phyloP scores from a whole-genome alignment of 2,888 invertebrate species.

The Yponomeuta malinellus region DNA sequence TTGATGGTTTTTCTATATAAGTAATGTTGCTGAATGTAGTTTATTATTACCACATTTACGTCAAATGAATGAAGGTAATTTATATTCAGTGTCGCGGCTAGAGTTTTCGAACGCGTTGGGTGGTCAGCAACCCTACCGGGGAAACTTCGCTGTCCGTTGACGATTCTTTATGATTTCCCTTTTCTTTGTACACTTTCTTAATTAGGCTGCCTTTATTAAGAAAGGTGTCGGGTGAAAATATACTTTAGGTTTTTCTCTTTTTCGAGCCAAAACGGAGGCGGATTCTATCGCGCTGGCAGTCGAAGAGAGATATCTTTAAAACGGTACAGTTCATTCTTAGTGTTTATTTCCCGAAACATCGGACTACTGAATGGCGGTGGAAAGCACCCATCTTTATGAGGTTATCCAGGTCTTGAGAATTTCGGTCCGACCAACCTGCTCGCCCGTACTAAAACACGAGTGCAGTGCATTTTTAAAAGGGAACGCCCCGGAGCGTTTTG shows the following conservation, averaged over 20 bases:
- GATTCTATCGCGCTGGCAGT: not conserved
- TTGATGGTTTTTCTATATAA: not conserved
- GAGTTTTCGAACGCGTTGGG: not conserved
- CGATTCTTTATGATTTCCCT: slow-evolving; percentile 50
- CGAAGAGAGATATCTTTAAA: not conserved
- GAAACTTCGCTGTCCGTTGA: slow-evolving; percentile 41
- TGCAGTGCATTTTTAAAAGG: slow-evolving; percentile 75
- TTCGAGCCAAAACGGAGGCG: not conserved
- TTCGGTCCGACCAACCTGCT: slow-evolving; percentile 67
- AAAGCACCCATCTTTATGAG: slow-evolving; percentile 44
- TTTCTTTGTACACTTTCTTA: slow-evolving; percentile 26
- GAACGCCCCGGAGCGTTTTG: slow-evolving; percentile 56
- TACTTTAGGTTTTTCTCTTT: not conserved
- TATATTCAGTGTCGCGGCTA: not conserved
- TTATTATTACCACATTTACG: not conserved
- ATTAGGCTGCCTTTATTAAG: slow-evolving; percentile 2
- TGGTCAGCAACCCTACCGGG: slow-evolving; percentile 5
- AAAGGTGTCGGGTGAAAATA: not conserved
- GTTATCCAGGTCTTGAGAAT: slow-evolving; percentile 54
- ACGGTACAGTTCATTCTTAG: slow-evolving; percentile 9
- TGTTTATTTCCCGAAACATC: slow-evolving; percentile 13
- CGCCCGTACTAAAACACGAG: slow-evolving; percentile 62
- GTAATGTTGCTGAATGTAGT: not conserved
- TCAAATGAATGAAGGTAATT: not conserved
- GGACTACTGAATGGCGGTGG: slow-evolving; percentile 8